Conservation (phyloP, 2,888 invertebrate species). For the Omphaloscelis lunosa region DNA sequence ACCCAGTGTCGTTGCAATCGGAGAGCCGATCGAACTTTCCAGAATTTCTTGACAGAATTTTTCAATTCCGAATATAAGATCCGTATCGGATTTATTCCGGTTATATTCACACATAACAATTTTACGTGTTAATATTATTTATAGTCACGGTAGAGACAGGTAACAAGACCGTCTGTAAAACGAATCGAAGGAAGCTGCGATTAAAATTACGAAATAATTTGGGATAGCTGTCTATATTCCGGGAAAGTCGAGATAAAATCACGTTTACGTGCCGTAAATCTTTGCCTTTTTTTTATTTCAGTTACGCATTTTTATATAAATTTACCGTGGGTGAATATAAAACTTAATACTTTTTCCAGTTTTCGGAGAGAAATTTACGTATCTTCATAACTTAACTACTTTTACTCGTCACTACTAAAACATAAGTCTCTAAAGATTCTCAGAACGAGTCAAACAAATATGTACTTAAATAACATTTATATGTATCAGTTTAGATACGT, state of each 20-base stretch:
- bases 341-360: background rate
- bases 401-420: conserved; percentile 11
- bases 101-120: background rate
- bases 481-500: conserved; percentile 15
- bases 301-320: background rate
- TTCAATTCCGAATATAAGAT: background rate
- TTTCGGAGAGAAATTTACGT: background rate
- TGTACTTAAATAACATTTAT: background rate
- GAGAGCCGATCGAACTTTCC: background rate
- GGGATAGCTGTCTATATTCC: background rate
- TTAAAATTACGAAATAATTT: conserved; percentile 19
- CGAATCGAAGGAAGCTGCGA: conserved; percentile 6
- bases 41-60: background rate
- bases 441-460: conserved; percentile 11
- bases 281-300: conserved; percentile 15
- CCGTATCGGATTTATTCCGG: background rate
- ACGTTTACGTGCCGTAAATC: conserved; percentile 9
- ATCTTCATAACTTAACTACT: background rate
- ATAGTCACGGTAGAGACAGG: too few species aligned
- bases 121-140: background rate
- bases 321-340: background rate
- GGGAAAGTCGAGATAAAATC: conserved; percentile 5
- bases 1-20: conserved; percentile 17
- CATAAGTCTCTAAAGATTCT: conserved; percentile 2
- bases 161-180: background rate